Evolutionary conservation across 2,888 invertebrate species (phyloP).

Genomic region (Drosophila robusta): DNA sequence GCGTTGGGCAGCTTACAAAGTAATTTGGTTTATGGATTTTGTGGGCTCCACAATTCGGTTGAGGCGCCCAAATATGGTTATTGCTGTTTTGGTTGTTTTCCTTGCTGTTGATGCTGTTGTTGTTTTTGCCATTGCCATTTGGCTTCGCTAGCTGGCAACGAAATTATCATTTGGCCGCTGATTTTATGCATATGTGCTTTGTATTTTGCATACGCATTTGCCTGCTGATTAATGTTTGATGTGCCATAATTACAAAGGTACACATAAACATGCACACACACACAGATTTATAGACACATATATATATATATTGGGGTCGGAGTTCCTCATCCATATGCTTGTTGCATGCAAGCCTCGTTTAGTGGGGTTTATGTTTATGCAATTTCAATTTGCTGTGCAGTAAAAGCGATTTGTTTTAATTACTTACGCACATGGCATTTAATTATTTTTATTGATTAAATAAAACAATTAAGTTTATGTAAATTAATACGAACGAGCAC

Average conservation of each 20-base stretch:
- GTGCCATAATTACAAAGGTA: constrained; percentile 70
- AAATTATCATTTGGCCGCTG: constrained; percentile 70
- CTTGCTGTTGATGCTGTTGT: constrained; percentile 9
- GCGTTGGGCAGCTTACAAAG: constrained; percentile 49
- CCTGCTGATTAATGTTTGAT: constrained; percentile 78
- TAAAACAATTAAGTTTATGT: constrained; percentile 82
- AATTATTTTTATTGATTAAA: constrained; percentile 82
- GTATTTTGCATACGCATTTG: constrained; percentile 57
- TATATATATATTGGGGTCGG: neutral
- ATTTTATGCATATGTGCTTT: constrained; percentile 36
- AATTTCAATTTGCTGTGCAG: constrained; percentile 74
- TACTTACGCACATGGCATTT: constrained; percentile 81
- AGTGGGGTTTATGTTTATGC: constrained; percentile 67
- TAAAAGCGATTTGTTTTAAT: constrained; percentile 81
- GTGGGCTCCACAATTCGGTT: constrained; percentile 38
- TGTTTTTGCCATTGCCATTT: constrained; percentile 2
- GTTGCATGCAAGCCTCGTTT: constrained; percentile 63
- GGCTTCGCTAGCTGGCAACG: constrained; percentile 46
- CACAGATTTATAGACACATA: too few relatives aligned
- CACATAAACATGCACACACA: constrained; percentile 28
- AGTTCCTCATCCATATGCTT: constrained; percentile 11
- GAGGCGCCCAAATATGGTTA: constrained; percentile 31
- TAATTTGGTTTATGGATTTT: constrained; percentile 69
- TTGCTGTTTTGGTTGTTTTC: constrained; percentile 16
- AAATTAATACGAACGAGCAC: constrained; percentile 63